A percentile compares a stretch with the other conserved stretches of the same genome.
Evolutionary conservation across 2,797 vertebrate genomes (phyloP).

Genomic region (Sebastes hopkinsi): DNA sequence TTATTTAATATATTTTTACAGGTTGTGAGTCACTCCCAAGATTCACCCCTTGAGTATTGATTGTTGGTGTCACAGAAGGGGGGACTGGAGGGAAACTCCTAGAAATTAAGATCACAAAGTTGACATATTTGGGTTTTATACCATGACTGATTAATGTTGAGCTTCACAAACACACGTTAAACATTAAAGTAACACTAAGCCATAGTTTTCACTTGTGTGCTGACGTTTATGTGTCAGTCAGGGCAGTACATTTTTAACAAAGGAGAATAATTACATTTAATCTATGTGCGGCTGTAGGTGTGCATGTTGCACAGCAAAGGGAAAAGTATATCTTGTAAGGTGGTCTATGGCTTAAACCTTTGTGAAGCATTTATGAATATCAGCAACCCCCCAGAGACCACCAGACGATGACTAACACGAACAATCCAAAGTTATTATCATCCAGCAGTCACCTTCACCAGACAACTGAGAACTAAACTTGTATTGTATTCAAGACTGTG

Average conservation of each 20-base stretch:
- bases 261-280: neutral
- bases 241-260: neutral
- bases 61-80: neutral
- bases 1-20: neutral
- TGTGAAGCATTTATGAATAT: neutral
- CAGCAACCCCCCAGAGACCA: neutral
- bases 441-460: conserved; percentile 7
- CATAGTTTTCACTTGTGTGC: neutral
- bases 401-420: neutral
- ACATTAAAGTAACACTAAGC: neutral
- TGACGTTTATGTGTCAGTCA: neutral
- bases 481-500: neutral
- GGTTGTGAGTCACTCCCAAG: neutral
- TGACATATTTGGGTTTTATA: neutral
- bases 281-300: neutral
- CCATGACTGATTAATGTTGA: neutral
- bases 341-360: neutral
- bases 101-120: neutral
- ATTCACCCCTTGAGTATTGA: neutral
- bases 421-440: conserved; percentile 12
- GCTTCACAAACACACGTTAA: neutral
- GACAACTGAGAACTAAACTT: neutral
- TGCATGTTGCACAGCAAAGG: neutral
- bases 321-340: neutral
- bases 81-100: neutral